Conservation (phyloP, 2,113 vertebrate genomes). For the Empidonax traillii region DNA sequence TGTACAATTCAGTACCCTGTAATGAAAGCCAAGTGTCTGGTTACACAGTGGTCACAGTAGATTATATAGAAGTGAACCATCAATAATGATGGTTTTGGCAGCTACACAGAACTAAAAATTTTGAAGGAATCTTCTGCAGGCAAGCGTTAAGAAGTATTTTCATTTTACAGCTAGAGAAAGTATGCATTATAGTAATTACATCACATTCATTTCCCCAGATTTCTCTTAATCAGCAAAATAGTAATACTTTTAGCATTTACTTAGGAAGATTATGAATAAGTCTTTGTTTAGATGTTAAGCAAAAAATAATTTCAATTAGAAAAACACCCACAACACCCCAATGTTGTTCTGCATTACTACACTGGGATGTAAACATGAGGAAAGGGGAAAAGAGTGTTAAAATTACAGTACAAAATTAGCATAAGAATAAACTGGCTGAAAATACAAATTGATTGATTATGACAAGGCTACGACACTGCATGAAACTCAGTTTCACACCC, state of each 20-base stretch:
- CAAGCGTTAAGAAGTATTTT: not conserved
- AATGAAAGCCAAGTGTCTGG: not conserved
- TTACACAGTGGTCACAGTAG: not conserved
- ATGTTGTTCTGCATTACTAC: not conserved
- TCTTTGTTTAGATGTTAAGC: too few species aligned
- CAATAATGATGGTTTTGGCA: not conserved
- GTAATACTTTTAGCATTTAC: not conserved
- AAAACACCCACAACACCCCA: not conserved
- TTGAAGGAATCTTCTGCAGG: not conserved
- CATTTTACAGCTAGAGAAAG: not conserved
- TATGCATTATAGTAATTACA: fast-evolving
- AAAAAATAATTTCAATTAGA: not conserved
- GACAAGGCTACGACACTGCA: not conserved
- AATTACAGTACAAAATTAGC: not conserved
- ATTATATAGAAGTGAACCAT: not conserved
- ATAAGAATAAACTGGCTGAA: not conserved
- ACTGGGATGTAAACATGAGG: not conserved
- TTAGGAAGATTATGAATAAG: not conserved
- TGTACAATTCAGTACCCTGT: not conserved
- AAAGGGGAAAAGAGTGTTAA: not conserved
- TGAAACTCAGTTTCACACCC: not conserved
- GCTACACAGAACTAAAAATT: not conserved
- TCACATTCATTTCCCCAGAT: not conserved
- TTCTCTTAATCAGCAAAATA: not conserved
- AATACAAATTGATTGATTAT: not conserved